These are phyloP conservation scores for Mayetiola destructor DNA, from an alignment of 2,888 invertebrate species.

Conservation along the genomic window DNA sequence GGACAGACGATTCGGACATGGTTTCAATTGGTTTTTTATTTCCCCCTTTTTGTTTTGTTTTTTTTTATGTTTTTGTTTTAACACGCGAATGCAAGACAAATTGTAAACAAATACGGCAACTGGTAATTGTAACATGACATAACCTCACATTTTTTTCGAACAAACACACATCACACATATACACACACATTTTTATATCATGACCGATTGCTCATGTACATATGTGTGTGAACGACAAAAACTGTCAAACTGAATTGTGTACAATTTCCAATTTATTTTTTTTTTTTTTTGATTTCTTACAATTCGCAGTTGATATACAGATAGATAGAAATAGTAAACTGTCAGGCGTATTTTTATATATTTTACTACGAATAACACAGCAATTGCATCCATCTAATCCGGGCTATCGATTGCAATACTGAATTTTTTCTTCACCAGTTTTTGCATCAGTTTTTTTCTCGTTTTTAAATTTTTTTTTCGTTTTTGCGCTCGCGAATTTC, in stretches of 20 bases:
- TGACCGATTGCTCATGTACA: not conserved
- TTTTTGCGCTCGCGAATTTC: no score
- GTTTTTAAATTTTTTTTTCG: no score
- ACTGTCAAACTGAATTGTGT: not conserved
- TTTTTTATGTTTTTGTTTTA: no score
- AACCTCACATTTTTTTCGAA: not conserved
- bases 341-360: constrained; percentile 2
- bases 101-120: not conserved
- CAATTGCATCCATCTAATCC: not conserved
- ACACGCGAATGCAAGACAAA: no score
- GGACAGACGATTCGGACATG: no score
- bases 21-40: not conserved
- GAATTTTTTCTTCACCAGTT: no score
- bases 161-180: not conserved
- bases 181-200: not conserved
- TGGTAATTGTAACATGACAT: no score
- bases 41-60: not conserved
- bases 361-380: not conserved
- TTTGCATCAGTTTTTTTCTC: no score
- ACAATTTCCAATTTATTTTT: not conserved
- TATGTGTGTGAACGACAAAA: no score
- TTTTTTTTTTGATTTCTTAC: not conserved
- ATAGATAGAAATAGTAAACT: constrained; percentile 1
- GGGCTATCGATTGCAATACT: no score
- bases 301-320: no score